These are phyloP conservation scores for Ichneumon xanthorius DNA, from an alignment of 2,888 invertebrate genomes.

Conservation along the genomic window DNA sequence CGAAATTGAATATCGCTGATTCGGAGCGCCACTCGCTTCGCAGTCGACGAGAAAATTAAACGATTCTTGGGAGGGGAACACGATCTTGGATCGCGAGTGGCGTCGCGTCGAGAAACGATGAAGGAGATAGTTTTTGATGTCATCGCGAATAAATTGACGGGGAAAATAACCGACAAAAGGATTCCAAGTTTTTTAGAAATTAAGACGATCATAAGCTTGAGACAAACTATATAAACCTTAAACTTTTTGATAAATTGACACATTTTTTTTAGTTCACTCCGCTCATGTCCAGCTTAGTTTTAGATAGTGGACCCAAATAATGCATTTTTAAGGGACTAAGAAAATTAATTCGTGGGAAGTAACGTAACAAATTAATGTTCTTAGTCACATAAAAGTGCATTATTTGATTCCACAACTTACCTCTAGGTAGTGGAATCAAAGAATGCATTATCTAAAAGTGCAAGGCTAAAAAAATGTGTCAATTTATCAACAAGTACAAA, in stretches of 20 bases:
- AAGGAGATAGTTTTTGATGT: neutral
- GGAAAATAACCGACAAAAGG: neutral
- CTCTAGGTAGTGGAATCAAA: no score
- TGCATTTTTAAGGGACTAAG: no score
- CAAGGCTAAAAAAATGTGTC: neutral
- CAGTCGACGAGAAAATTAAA: slow-evolving; percentile 25
- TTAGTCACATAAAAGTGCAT: no score
- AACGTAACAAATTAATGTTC: neutral
- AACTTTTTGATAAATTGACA: no score
- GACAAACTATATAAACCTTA: no score
- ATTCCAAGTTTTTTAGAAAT: neutral
- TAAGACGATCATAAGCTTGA: no score
- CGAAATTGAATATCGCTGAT: slow-evolving; percentile 46
- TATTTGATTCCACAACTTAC: no score
- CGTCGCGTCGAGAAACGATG: neutral
- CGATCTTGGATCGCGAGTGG: neutral
- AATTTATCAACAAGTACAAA: neutral
- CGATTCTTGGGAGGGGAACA: neutral
- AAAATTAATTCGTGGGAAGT: neutral
- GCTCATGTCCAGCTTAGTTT: no score
- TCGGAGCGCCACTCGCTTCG: neutral
- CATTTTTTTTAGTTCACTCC: no score
- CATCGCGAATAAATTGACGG: neutral
- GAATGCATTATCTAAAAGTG: no score
- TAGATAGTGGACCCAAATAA: no score